Evolutionary conservation across 2,797 vertebrate genomes (phyloP), one percentile per base, ranked within the genome.

Genomic region (Siniperca undulata): DNA sequence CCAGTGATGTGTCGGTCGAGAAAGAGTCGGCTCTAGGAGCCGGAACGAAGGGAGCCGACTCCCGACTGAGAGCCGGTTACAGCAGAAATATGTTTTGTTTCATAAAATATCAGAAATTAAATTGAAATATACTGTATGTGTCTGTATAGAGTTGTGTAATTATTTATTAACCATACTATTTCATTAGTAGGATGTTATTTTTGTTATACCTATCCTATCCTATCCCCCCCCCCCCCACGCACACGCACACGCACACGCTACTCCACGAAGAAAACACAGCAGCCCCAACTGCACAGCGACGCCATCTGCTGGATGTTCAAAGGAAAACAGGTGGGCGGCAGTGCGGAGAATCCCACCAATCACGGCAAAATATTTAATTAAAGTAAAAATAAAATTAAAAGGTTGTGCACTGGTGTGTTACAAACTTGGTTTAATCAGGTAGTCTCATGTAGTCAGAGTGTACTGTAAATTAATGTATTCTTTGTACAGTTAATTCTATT

Each of bases 251-350:
- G 55, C 74, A 52, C 27, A 4, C 44, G 12, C 38, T 2, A 7
- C 44, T 24, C 27, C 11, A 17, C 16, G 0, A 3, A 22, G 3
- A 59, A 27, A 62, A 66, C 55, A 9, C 46, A 12, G 17, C 2
- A 30, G 36, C 65, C 30, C 9, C 7, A 5, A 2, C n/a, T 12
- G 69, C 16, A 38, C 74, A n/a, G 66, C 46, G 65, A 22, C 83
- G 77, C 85, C 91, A 77, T 8, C 93, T 94, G 55, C 44, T 70
- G 91, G 88, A 53, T 6, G 0, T 3, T 44, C 0, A 2, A 1
- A 13, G 78, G 2, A 55, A 7, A 13, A 27, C 27, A 62, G 20
- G 50, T 0, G 38, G 27, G n/a, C 22, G n/a, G 22, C 12, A 64
- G 27, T 40, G 40, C 7, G 17, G 58, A 65, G 8, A 71, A 62